These are phyloP conservation scores for Xylocampa areola DNA, from an alignment of 2,888 invertebrate species.

Conservation along the genomic window DNA sequence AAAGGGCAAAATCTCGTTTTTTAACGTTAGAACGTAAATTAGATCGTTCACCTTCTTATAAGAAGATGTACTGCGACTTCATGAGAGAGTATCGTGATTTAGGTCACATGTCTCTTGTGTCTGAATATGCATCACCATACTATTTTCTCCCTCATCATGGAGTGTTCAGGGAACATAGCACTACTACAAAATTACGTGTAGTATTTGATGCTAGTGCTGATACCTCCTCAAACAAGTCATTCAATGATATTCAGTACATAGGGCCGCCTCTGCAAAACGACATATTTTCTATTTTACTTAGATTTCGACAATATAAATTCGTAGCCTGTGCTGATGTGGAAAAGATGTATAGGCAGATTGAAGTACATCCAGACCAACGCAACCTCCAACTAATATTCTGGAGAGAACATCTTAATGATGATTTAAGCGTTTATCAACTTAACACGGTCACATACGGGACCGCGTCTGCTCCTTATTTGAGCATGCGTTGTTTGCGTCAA, in stretches of 20 bases:
- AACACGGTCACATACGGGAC: too few relatives aligned
- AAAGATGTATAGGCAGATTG: constrained; percentile 17
- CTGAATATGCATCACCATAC: constrained; percentile 1
- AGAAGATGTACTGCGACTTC: constrained; percentile 13
- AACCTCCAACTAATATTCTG: constrained; percentile 41
- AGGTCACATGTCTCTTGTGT: constrained; percentile 18
- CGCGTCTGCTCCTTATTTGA: constrained; percentile 18
- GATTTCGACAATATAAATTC: constrained; percentile 45
- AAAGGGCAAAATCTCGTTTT: constrained; percentile 24
- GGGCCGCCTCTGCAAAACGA: constrained; percentile 47
- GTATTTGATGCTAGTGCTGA: constrained; percentile 43
- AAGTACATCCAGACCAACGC: constrained; percentile 28
- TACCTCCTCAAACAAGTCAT: constrained; percentile 36
- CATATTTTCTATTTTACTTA: constrained; percentile 38
- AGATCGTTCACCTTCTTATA: constrained; percentile 11
- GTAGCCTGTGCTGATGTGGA: constrained; percentile 36
- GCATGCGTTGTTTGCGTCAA: constrained; percentile 22
- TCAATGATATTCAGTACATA: constrained; percentile 46
- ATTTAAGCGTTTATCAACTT: constrained; percentile 7
- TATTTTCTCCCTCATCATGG: constrained; percentile 24
- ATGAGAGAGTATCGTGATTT: constrained; percentile 19
- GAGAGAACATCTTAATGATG: constrained; percentile 25
- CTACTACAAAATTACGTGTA: constrained; percentile 23
- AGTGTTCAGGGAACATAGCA: constrained; percentile 12
- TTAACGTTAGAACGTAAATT: constrained; percentile 27